Evolutionary conservation across 2,888 invertebrate genomes (phyloP).

Genomic region (Leucophenga montana): DNA sequence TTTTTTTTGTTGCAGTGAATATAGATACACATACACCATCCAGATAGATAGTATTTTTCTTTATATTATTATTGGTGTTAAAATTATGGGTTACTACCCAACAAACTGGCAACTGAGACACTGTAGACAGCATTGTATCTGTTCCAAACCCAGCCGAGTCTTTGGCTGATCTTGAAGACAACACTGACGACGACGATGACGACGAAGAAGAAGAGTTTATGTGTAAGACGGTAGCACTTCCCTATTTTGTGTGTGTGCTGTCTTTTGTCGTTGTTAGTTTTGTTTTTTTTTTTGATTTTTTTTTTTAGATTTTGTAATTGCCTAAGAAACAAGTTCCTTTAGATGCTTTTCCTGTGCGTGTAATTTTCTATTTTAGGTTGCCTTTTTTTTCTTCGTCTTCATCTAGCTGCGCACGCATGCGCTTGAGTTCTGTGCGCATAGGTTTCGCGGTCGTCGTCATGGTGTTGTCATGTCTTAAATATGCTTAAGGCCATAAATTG

Average conservation of each 20-base stretch:
- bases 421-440: too few species aligned
- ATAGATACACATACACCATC: too few species aligned
- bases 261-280: conserved; percentile 8
- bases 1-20: not conserved
- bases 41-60: conserved; percentile 31
- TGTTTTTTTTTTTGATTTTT: not conserved
- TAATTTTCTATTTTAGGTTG: conserved; percentile 4
- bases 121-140: not conserved
- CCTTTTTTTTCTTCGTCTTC: not conserved
- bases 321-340: conserved; percentile 22
- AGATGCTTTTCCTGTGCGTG: conserved; percentile 7
- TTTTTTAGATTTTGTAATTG: conserved; percentile 17
- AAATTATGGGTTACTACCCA: conserved; percentile 59
- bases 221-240: conserved; percentile 65
- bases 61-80: conserved; percentile 64
- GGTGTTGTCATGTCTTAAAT: conserved; percentile 59
- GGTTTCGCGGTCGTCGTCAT: conserved; percentile 8
- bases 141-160: too few species aligned
- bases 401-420: conserved; percentile 18
- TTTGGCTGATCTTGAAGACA: not conserved
- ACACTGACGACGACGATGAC: not conserved
- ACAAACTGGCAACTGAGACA: not conserved
- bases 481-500: conserved; percentile 64
- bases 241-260: conserved; percentile 43
- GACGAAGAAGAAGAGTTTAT: too few species aligned